Conservation (phyloP, 2,113 vertebrate species). For the Neolamprologus cancellatus region DNA sequence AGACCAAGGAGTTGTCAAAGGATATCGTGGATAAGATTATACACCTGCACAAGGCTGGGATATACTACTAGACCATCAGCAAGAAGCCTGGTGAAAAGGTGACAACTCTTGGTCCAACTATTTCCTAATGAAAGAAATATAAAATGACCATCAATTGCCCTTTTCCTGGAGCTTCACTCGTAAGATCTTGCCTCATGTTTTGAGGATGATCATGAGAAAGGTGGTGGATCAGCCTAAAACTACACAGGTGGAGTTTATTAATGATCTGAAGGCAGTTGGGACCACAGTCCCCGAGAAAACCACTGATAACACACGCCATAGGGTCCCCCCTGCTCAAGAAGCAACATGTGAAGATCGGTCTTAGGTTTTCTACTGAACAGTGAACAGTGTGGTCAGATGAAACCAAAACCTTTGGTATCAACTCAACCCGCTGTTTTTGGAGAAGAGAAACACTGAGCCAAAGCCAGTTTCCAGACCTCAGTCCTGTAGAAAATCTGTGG, state of each 20-base stretch:
- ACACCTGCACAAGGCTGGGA: not conserved
- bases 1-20: not conserved
- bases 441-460: not conserved
- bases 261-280: not conserved
- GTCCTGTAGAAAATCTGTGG: not conserved
- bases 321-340: not conserved
- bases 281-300: not conserved
- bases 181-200: not conserved
- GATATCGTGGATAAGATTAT: not conserved
- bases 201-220: not conserved
- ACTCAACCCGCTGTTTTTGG: not conserved
- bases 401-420: not conserved
- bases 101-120: not conserved
- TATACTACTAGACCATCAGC: not conserved
- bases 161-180: not conserved
- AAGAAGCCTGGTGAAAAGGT: not conserved
- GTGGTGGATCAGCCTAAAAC: not conserved
- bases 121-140: not conserved
- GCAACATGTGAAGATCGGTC: not conserved
- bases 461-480: not conserved
- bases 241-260: not conserved
- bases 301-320: not conserved
- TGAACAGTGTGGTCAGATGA: not conserved
- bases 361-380: not conserved
- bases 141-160: not conserved